Conservation (phyloP, 2,888 invertebrate genomes). For the Drosophila stalkeri region DNA sequence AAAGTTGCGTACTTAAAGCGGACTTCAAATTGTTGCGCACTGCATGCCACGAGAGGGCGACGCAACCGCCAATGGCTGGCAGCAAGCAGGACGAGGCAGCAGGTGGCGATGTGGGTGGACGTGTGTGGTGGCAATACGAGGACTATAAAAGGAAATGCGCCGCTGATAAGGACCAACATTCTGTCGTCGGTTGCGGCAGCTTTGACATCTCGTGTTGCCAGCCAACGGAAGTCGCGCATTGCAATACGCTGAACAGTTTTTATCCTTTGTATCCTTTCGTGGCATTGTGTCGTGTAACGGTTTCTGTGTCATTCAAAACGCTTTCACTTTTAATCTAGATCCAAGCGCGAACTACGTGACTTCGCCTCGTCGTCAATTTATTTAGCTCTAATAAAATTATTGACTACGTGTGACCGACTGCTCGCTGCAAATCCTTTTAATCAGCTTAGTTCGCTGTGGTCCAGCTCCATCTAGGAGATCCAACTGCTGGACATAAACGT, state of each 20-base stretch:
- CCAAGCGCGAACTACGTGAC: constrained; percentile 46
- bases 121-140: constrained; percentile 25
- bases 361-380: constrained; percentile 43
- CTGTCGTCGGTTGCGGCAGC: constrained; percentile 78
- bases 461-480: background rate
- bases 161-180: constrained; percentile 83
- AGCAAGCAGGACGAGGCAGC: constrained; percentile 7
- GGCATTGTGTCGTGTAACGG: constrained; percentile 53
- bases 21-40: background rate
- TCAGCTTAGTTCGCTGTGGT: constrained; percentile 38
- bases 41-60: constrained; percentile 1
- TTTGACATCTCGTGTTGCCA: constrained; percentile 67
- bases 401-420: constrained; percentile 51
- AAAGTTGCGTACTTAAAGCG: background rate
- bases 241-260: constrained; percentile 18
- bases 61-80: constrained; percentile 6
- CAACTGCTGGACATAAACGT: background rate
- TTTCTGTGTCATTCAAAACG: constrained; percentile 52
- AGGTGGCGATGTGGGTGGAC: background rate
- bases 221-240: constrained; percentile 45
- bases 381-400: constrained; percentile 66
- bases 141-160: constrained; percentile 84
- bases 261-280: constrained; percentile 13
- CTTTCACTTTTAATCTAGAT: constrained; percentile 22
- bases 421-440: constrained; percentile 55